Conservation (phyloP, 2,797 vertebrate species). For the Selene dorsalis region DNA sequence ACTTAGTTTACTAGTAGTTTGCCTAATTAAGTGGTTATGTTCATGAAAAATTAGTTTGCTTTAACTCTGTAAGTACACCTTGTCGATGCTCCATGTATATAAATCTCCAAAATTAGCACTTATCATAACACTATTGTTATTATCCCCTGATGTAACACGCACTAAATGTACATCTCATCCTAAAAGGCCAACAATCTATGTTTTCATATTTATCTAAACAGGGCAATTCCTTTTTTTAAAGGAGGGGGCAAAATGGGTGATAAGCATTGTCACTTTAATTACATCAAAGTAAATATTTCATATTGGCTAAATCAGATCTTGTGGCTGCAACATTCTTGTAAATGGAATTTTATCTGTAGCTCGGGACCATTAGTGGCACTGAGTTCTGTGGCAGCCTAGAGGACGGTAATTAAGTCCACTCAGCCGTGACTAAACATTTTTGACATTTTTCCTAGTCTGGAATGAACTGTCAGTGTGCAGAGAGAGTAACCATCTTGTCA, state of each 20-base stretch:
- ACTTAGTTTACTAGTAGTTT: no score
- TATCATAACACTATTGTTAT: conserved; percentile 28
- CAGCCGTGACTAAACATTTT: conserved; percentile 99
- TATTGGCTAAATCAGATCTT: conserved; percentile 96
- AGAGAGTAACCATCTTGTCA: conserved; percentile 96
- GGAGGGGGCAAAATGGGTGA: conserved; percentile 43
- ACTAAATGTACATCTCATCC: conserved; percentile 30
- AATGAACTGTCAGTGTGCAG: conserved; percentile 96
- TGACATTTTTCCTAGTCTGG: conserved; percentile 98
- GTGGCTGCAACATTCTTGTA: conserved; percentile 94
- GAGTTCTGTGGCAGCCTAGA: conserved; percentile 91
- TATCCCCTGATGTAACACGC: conserved; percentile 38
- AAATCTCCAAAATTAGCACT: conserved; percentile 28
- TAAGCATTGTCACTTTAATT: conserved; percentile 93
- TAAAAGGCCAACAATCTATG: conserved; percentile 41
- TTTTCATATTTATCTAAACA: conserved; percentile 65
- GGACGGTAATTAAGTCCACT: conserved; percentile 98
- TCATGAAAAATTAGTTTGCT: not conserved
- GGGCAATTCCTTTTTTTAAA: conserved; percentile 46
- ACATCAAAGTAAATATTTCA: conserved; percentile 96
- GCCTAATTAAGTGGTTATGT: not conserved
- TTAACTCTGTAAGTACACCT: conserved; percentile 6
- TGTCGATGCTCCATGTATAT: conserved; percentile 17
- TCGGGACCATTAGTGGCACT: conserved; percentile 94
- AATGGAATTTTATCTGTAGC: conserved; percentile 98